Base-by-base conservation (phyloP, 1,140 invertebrate species). In the Caenorhabditis briggsae region DNA sequence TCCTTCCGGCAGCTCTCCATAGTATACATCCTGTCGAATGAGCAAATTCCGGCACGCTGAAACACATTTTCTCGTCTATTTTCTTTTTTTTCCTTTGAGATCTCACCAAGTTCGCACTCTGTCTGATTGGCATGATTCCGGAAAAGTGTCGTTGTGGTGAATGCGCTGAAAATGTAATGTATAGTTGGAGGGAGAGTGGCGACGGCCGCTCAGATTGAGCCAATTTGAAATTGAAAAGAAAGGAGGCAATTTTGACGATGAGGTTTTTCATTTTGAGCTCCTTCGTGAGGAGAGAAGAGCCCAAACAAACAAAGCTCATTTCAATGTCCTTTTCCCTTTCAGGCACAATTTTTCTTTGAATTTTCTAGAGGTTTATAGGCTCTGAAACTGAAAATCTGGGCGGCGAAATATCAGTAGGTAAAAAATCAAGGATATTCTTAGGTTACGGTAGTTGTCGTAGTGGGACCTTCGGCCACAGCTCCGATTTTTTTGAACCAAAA, bases 231-330 rank as follows among this genome's bases (percentile, higher is more conserved):
- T 33, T 33, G 33, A 46, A 14, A 8, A 14, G 43, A 50, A 53
- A 50, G 14, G 14, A 61, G 43, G 46, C 46, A 78, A 78, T 78
- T 50, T 78, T 78, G 43, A 46, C 11, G 65, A 46, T 43, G 65
- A 43, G 65, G 65, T 33, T 78, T 78, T 78, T 78, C 70, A 78
- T 78, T 78, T 78, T 50, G 18, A 78, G 16, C 61, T 33, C 33
- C 33, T 33, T 33, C 33, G 33, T 33, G 33, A 33, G 64, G 18
- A n/a, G n/a, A 46, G 64, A n/a, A 50, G 50, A 43, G 46, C 70
- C 14, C 46, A 50, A 50, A 50, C 70, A 78, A 78, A 50, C 70
- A 78, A 78, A 78, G 70, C 70, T 78, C 46, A 78, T 78, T 78
- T 78, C n/a, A 16, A 14, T 50, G n/a, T n/a, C 70, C 46, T 78